Percentiles rank a stretch among this genome's conserved stretches.
Evolutionary conservation across 2,888 invertebrate genomes (phyloP).

Genomic region (Andrena flavipes): DNA sequence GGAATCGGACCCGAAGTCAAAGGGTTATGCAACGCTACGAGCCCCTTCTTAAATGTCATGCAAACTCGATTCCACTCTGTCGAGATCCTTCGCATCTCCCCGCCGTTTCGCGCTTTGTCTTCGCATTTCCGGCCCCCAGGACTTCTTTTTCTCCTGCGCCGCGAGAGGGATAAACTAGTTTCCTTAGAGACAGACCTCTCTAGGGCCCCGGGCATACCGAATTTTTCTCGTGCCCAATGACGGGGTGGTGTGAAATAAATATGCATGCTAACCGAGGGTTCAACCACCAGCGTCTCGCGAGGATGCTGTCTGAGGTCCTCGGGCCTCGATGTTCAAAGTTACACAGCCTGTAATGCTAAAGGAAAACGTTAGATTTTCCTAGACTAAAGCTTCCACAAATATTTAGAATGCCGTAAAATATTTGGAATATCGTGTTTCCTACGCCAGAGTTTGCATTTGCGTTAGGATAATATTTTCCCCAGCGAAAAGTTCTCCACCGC

Average conservation of each 20-base stretch:
- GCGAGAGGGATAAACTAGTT: conserved; percentile 31
- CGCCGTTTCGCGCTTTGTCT: conserved; percentile 45
- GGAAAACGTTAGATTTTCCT: background rate
- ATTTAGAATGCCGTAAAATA: background rate
- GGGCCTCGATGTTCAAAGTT: background rate
- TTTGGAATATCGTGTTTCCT: conserved; percentile 9
- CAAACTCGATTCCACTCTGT: conserved; percentile 76
- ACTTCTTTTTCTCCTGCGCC: conserved; percentile 14
- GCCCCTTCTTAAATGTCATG: conserved; percentile 76
- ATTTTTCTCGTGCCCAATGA: conserved; percentile 14
- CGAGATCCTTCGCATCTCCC: conserved; percentile 53
- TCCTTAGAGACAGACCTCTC: background rate
- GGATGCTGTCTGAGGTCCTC: background rate
- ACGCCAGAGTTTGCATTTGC: background rate
- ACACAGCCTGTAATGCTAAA: background rate
- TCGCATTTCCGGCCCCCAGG: background rate
- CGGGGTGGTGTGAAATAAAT: conserved; percentile 32
- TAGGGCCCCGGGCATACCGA: background rate
- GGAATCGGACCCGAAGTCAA: conserved; percentile 71
- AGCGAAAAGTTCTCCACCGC: conserved; percentile 14
- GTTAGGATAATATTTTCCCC: conserved; percentile 1
- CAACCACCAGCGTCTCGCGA: background rate
- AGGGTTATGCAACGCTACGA: conserved; percentile 74
- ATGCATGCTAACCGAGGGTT: conserved; percentile 42
- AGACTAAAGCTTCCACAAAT: background rate